A percentile compares a stretch with the other conserved stretches of the same genome.
Evolutionary conservation across 1,140 invertebrate genomes (phyloP).

Genomic region (Trichogramma pretiosum): DNA sequence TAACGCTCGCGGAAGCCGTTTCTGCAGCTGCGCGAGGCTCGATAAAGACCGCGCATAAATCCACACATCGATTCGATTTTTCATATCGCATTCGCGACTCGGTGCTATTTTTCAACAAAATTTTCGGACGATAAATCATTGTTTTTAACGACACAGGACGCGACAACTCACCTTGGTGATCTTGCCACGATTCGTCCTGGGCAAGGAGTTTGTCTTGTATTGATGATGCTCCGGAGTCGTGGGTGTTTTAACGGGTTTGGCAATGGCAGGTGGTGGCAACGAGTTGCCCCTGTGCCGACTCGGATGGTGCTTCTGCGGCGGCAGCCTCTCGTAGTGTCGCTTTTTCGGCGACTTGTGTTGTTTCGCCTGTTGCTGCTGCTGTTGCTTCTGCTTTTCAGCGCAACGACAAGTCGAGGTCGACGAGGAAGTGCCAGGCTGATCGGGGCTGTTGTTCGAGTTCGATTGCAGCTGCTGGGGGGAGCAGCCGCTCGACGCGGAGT

Average conservation of each 20-base stretch:
- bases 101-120: too few species aligned
- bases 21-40: too few species aligned
- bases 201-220: too few species aligned
- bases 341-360: slow-evolving; percentile 18
- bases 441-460: background rate
- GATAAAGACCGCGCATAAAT: too few species aligned
- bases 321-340: slow-evolving; percentile 1
- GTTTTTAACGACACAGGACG: too few species aligned
- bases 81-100: too few species aligned
- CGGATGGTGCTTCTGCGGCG: slow-evolving; percentile 11
- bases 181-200: slow-evolving; percentile 1
- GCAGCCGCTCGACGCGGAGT: background rate
- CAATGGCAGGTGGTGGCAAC: background rate
- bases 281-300: background rate
- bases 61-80: too few species aligned
- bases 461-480: background rate
- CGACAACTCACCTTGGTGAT: slow-evolving; percentile 6
- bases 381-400: slow-evolving; percentile 30
- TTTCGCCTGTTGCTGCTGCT: slow-evolving; percentile 22
- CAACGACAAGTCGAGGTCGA: slow-evolving; percentile 28
- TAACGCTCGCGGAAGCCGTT: too few species aligned
- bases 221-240: too few species aligned
- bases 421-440: background rate
- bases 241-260: background rate
- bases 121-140: too few species aligned